A percentile compares a stretch with the other conserved stretches of the same genome.
phyloP scores from a whole-genome alignment of 2,113 vertebrate species.

The Microcebus ravelobensis region DNA sequence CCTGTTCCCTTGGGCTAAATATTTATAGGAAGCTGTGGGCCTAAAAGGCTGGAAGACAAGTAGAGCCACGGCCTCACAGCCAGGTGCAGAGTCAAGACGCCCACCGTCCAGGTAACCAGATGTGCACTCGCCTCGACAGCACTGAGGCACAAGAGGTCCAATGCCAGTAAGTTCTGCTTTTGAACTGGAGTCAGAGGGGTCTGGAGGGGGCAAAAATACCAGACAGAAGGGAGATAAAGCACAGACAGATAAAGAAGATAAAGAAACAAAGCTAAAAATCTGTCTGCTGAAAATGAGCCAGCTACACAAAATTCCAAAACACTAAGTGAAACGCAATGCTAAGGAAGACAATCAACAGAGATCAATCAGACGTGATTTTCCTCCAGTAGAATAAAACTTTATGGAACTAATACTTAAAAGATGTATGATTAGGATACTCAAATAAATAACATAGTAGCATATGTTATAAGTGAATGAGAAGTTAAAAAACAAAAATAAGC shows the following conservation, averaged over 20 bases:
- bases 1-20: not conserved
- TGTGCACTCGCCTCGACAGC: not conserved
- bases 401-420: not conserved
- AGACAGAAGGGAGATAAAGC: not conserved
- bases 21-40: not conserved
- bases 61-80: not conserved
- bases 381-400: not conserved
- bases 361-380: not conserved
- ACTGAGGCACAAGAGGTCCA: not conserved
- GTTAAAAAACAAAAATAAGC: not conserved
- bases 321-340: not conserved
- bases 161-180: not conserved
- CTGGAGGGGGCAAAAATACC: not conserved
- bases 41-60: not conserved
- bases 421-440: not conserved
- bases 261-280: not conserved
- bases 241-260: not conserved
- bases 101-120: rapidly evolving
- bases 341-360: not conserved
- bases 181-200: no score
- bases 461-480: not conserved
- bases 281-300: not conserved
- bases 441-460: not conserved
- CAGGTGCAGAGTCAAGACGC: not conserved
- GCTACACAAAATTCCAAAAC: not conserved